Percentiles rank a stretch among this genome's conserved stretches.
Conservation (phyloP, 2,113 vertebrate species). For the Gulo gulo region DNA sequence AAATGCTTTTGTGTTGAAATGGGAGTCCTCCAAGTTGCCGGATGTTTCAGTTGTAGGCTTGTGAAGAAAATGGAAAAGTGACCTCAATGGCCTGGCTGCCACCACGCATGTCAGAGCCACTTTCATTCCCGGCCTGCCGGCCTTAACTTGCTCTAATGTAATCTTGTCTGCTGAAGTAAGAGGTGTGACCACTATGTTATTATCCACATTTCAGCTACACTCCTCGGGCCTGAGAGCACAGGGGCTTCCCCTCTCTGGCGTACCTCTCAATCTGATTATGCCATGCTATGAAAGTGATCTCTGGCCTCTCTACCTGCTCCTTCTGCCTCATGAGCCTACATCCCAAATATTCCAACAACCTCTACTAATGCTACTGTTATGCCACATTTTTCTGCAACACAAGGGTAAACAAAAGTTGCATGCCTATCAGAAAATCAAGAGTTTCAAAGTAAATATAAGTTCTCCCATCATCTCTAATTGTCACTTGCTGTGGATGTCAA, state of each 20-base stretch:
- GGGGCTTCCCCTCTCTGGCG: neutral
- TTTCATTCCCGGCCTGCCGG: slow-evolving; percentile 59
- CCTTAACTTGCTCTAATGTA: slow-evolving; percentile 62
- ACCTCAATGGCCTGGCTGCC: slow-evolving; percentile 52
- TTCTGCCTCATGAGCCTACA: neutral
- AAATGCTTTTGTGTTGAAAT: slow-evolving; percentile 65
- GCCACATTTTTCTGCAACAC: slow-evolving; percentile 52
- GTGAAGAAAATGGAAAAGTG: slow-evolving; percentile 66
- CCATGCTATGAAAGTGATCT: neutral
- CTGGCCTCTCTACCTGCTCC: neutral
- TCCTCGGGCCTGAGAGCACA: neutral
- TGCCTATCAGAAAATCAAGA: slow-evolving; percentile 75
- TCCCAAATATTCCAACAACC: slow-evolving; percentile 46
- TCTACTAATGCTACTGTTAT: slow-evolving; percentile 53
- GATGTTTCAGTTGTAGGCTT: slow-evolving; percentile 62
- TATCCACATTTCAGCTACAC: slow-evolving; percentile 54
- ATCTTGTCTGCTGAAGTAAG: slow-evolving; percentile 56
- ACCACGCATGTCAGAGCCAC: slow-evolving; percentile 29
- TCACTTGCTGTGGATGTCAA: slow-evolving; percentile 85
- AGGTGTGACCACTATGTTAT: slow-evolving; percentile 31
- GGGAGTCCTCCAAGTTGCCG: slow-evolving; percentile 33
- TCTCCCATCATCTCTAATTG: slow-evolving; percentile 85
- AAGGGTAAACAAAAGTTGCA: slow-evolving; percentile 81
- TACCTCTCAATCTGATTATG: slow-evolving; percentile 52
- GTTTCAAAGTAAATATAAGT: slow-evolving; percentile 81